Percentiles rank a stretch among this genome's conserved stretches.
Evolutionary conservation across 2,113 vertebrate species (phyloP).

Genomic region (Ginglymostoma cirratum): DNA sequence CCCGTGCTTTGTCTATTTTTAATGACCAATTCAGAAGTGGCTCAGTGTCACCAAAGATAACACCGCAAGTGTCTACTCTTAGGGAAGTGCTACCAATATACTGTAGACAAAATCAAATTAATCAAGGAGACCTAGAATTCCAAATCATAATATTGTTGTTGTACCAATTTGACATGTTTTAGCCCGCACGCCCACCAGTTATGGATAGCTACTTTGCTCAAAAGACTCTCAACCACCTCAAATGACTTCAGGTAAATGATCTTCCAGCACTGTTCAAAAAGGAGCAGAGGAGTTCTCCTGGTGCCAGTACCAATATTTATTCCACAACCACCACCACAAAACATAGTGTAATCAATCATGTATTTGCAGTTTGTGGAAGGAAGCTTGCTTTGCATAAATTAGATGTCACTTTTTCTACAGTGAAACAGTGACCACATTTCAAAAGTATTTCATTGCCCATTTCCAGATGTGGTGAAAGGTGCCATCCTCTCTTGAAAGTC

Average conservation of each 20-base stretch:
- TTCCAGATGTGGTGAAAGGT: neutral
- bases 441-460: neutral
- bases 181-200: neutral
- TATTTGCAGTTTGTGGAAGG: neutral
- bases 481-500: neutral
- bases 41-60: neutral
- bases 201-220: neutral
- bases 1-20: neutral
- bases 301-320: neutral
- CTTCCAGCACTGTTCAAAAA: neutral
- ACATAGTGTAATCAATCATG: neutral
- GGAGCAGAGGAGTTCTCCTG: neutral
- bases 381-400: neutral
- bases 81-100: neutral
- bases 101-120: neutral
- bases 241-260: neutral
- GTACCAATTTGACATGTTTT: neutral
- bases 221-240: neutral
- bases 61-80: neutral
- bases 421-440: neutral
- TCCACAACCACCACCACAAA: neutral
- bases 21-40: neutral
- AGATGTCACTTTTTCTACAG: neutral
- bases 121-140: neutral
- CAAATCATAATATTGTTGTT: neutral